Conservation (phyloP, 2,797 vertebrate genomes). For the Brotula barbata region DNA sequence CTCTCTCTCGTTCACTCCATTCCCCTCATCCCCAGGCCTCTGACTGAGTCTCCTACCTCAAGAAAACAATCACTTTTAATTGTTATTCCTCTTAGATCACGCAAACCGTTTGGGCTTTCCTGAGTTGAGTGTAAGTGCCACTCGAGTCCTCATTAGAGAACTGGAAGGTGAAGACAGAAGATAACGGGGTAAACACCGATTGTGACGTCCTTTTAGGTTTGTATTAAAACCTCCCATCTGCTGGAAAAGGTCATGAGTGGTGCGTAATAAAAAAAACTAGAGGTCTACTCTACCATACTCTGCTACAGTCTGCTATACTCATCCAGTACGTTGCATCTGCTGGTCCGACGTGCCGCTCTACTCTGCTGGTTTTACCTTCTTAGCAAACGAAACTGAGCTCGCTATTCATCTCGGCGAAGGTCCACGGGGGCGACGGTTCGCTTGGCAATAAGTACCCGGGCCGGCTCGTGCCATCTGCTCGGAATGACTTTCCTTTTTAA, state of each 20-base stretch:
- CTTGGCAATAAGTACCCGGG: conserved; percentile 69
- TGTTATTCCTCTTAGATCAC: conserved; percentile 34
- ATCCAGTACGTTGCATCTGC: conserved; percentile 16
- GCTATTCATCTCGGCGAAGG: conserved; percentile 51
- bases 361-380: conserved; percentile 31
- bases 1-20: not conserved
- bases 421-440: conserved; percentile 64
- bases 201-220: conserved; percentile 55
- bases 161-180: conserved; percentile 48
- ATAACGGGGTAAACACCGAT: conserved; percentile 36
- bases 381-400: conserved; percentile 31
- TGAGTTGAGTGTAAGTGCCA: conserved; percentile 35
- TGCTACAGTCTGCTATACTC: not conserved
- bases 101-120: conserved; percentile 17
- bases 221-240: conserved; percentile 45
- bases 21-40: not conserved
- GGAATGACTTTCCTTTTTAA: conserved; percentile 68
- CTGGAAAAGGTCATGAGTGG: conserved; percentile 51
- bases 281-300: conserved; percentile 24
- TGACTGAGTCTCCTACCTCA: not conserved
- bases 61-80: conserved; percentile 30
- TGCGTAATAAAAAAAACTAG: not conserved
- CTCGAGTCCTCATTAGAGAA: conserved; percentile 49
- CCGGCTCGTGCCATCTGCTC: conserved; percentile 71
- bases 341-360: conserved; percentile 33